Conservation (phyloP, 2,888 invertebrate genomes). For the Cactoblastis cactorum region DNA sequence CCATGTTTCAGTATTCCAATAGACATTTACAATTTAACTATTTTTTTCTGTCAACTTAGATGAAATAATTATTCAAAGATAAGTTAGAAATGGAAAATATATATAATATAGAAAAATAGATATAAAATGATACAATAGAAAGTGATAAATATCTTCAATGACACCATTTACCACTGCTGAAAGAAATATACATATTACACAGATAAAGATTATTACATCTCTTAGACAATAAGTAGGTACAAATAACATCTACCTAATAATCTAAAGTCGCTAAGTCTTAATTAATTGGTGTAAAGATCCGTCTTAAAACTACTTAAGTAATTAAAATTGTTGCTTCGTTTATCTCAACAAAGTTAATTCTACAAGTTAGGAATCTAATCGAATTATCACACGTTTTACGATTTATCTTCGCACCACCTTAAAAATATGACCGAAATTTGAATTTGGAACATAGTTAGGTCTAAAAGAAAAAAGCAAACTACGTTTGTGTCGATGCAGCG, state of each 20-base stretch:
- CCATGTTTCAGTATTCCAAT: no score
- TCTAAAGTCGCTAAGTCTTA: constrained; percentile 68
- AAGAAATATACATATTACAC: neutral
- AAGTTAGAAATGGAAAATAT: no score
- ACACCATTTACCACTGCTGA: no score
- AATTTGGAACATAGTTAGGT: neutral
- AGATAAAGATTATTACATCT: constrained; percentile 6
- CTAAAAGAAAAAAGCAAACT: neutral
- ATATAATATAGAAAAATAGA: no score
- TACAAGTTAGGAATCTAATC: constrained; percentile 35
- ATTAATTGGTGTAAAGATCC: constrained; percentile 78
- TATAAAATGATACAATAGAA: no score
- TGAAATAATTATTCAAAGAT: no score
- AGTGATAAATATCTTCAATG: no score
- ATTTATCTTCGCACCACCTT: constrained; percentile 4
- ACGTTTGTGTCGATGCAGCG: neutral
- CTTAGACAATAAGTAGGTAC: constrained; percentile 16
- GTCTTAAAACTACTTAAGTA: constrained; percentile 53
- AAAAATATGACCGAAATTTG: neutral
- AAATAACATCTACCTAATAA: constrained; percentile 57
- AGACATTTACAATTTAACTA: no score
- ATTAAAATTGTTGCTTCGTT: constrained; percentile 39
- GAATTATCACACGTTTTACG: constrained; percentile 37
- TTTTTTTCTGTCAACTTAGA: no score
- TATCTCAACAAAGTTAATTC: constrained; percentile 31